Evolutionary conservation across 1,140 invertebrate species (phyloP).

Genomic region (Pseudomyrmex sp.): DNA sequence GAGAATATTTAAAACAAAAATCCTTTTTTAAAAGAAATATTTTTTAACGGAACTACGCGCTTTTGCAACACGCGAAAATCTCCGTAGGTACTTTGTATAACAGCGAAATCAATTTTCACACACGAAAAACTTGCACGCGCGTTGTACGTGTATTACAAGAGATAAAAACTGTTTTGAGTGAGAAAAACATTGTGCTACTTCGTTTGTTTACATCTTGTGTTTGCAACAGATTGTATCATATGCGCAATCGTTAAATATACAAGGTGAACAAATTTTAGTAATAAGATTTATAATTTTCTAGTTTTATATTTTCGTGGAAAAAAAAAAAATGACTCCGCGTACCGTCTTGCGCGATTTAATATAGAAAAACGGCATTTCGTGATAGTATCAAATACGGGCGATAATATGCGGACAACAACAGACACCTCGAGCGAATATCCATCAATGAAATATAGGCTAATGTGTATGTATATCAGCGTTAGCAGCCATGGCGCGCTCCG

Average conservation of each 20-base stretch:
- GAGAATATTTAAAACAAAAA: background rate
- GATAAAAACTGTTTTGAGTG: no score
- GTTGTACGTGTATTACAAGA: no score
- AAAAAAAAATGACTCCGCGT: background rate
- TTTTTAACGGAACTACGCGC: background rate
- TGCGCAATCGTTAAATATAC: no score
- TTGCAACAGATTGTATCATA: no score
- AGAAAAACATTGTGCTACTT: no score
- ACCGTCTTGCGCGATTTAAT: background rate
- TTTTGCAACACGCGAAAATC: background rate
- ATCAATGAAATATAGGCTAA: slow-evolving; percentile 7
- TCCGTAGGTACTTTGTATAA: no score
- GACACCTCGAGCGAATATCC: background rate
- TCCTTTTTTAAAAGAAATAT: background rate
- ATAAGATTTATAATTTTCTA: no score
- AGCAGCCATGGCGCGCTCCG: background rate
- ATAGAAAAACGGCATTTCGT: background rate
- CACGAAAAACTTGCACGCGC: background rate
- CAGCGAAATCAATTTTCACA: no score
- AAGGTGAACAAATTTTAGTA: no score
- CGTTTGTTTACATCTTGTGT: no score
- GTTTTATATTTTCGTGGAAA: background rate
- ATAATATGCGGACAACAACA: slow-evolving; percentile 5
- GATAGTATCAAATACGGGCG: background rate
- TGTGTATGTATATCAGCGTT: background rate